Conservation (phyloP, 2,113 vertebrate genomes). For the Melospiza georgiana region DNA sequence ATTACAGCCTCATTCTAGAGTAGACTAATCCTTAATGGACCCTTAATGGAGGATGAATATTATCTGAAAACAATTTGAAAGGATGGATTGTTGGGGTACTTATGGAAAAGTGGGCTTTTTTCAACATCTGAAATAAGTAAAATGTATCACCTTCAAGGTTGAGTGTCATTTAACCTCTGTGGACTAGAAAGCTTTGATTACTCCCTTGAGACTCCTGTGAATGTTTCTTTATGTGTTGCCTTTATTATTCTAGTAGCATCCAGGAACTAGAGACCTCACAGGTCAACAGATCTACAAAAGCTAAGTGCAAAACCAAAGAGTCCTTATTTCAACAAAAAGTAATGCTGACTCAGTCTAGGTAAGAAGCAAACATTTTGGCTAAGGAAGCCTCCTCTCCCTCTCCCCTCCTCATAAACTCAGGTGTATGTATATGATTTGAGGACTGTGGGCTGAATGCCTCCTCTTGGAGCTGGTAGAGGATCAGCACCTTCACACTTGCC, state of each 20-base stretch:
- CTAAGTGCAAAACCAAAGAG: not conserved
- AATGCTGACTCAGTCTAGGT: not conserved
- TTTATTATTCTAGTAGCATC: not conserved
- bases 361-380: not conserved
- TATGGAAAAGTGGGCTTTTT: not conserved
- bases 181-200: not conserved
- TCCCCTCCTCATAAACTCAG: not conserved
- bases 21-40: not conserved
- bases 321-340: not conserved
- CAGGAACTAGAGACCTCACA: not conserved
- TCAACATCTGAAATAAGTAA: not conserved
- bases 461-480: not conserved
- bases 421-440: not conserved
- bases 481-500: not conserved
- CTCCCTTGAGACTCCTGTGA: not conserved
- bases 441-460: not conserved
- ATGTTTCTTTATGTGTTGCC: not conserved
- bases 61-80: not conserved
- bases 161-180: not conserved
- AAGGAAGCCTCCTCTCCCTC: not conserved
- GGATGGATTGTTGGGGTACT: not conserved
- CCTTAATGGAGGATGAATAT: not conserved
- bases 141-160: not conserved
- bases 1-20: not conserved
- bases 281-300: not conserved